Evolutionary conservation across 2,113 vertebrate genomes (phyloP), one percentile per base, ranked within the genome.

Genomic region (Dinomys branickii): DNA sequence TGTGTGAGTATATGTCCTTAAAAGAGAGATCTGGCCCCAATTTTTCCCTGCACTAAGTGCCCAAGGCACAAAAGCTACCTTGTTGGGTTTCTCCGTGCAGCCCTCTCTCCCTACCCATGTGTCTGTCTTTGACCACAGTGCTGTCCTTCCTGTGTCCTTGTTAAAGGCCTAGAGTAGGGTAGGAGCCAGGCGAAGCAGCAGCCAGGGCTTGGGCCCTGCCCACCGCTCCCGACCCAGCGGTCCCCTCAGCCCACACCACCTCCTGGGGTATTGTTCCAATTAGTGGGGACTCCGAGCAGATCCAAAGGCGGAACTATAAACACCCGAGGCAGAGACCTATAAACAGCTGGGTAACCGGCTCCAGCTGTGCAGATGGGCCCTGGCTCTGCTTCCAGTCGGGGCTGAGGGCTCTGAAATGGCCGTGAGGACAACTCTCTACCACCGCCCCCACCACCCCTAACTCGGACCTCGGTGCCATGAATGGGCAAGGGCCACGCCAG

Each of bases 231-330:
- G 17, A 0, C 33, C 63, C 83, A 71, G 28, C 4, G 75, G 85
- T 35, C 41, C 80, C 85, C 58, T 44, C 77, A 33, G 44, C 56
- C 58, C 35, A 22, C 0, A 0, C 59, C 0, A 3, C 91, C 93
- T 96, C 81, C 93, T 54, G 63, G 28, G 61, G 54, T 56, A 93
- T 41, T 93, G 89, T 95, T 96, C 91, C 92, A 86, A 95, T 98
- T 97, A 97, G 87, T 24, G 80, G 93, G 96, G 96, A 97, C 6
- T 28, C 90, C 47, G 78, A 80, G 85, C 96, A 88, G 93, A 94
- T 56, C 89, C 89, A 30, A 91, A 94, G 93, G 71, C 91, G 35
- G 95, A 97, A 96, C 96, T 93, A 94, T 97, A 97, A 97, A 98
- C 96, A 93, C 89, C 80, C 94, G 91, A 96, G 97, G 95, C 93